A percentile compares a stretch with the other conserved stretches of the same genome.
Conservation (phyloP, 2,888 invertebrate species). For the Tanypteryx hageni region DNA sequence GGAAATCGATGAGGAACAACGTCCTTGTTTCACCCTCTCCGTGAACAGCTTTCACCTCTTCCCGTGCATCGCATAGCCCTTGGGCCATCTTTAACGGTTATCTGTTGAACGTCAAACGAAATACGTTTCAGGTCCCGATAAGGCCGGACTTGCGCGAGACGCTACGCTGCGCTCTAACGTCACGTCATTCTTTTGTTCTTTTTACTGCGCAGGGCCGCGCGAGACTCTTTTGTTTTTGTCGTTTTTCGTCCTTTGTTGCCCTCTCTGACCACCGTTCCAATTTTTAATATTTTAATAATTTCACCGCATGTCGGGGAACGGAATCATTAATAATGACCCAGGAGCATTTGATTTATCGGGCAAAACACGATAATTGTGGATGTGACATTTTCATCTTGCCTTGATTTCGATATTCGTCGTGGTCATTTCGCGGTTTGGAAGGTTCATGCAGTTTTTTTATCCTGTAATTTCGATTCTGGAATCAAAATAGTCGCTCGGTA, state of each 20-base stretch:
- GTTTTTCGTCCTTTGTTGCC: not conserved
- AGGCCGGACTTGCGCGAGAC: not conserved
- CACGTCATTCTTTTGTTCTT: no score
- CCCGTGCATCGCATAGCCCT: constrained; percentile 1
- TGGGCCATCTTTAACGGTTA: constrained; percentile 3
- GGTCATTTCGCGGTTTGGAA: not conserved
- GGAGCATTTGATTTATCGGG: not conserved
- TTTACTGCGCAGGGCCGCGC: no score
- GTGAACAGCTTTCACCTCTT: not conserved
- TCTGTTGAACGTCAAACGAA: not conserved
- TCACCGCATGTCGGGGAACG: no score
- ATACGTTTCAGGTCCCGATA: constrained; percentile 19
- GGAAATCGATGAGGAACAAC: constrained; percentile 8
- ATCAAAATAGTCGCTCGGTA: not conserved
- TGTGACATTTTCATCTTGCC: not conserved
- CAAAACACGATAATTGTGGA: not conserved
- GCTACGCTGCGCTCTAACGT: not conserved
- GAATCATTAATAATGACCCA: no score
- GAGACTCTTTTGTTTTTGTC: not conserved
- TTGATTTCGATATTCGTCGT: not conserved
- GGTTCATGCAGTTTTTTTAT: not conserved
- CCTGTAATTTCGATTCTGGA: not conserved
- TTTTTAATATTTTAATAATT: not conserved
- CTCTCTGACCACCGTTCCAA: not conserved
- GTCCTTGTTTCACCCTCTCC: not conserved